phyloP scores from a whole-genome alignment of 2,888 invertebrate species.

The Trichopria drosophilae region DNA sequence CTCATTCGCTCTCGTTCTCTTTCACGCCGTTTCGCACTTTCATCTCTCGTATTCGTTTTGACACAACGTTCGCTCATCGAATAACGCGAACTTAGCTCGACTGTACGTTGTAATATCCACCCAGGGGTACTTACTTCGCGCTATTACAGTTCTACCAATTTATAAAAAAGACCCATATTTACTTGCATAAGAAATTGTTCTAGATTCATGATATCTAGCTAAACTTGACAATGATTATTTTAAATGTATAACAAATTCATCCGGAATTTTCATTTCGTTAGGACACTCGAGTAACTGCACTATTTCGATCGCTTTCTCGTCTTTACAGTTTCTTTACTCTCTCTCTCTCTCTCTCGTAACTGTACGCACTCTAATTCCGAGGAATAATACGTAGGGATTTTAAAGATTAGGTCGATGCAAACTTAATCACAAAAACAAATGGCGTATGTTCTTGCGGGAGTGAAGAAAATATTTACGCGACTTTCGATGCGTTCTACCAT shows the following conservation, averaged over 20 bases:
- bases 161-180: slow-evolving; percentile 43
- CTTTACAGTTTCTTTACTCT: not conserved
- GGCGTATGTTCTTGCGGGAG: slow-evolving; percentile 33
- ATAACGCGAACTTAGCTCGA: slow-evolving; percentile 12
- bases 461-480: slow-evolving; percentile 29
- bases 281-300: no score
- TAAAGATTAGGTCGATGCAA: no score
- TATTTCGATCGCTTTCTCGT: no score
- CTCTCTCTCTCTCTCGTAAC: slow-evolving; percentile 14
- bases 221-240: slow-evolving; percentile 25
- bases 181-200: slow-evolving; percentile 48
- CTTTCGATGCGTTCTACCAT: slow-evolving; percentile 12
- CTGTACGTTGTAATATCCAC: slow-evolving; percentile 27
- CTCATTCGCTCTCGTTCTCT: slow-evolving; percentile 19
- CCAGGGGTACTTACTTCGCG: slow-evolving; percentile 32
- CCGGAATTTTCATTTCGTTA: slow-evolving; percentile 18
- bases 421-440: slow-evolving; percentile 31
- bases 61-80: slow-evolving; percentile 14
- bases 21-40: slow-evolving; percentile 31
- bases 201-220: slow-evolving; percentile 41
- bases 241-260: slow-evolving; percentile 1
- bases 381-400: no score
- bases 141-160: slow-evolving; percentile 30
- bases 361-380: no score
- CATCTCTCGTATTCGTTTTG: slow-evolving; percentile 15